Percentiles rank a stretch among this genome's conserved stretches.
Evolutionary conservation across 2,113 vertebrate genomes (phyloP).

Genomic region (Phalacrocorax pelagicus): DNA sequence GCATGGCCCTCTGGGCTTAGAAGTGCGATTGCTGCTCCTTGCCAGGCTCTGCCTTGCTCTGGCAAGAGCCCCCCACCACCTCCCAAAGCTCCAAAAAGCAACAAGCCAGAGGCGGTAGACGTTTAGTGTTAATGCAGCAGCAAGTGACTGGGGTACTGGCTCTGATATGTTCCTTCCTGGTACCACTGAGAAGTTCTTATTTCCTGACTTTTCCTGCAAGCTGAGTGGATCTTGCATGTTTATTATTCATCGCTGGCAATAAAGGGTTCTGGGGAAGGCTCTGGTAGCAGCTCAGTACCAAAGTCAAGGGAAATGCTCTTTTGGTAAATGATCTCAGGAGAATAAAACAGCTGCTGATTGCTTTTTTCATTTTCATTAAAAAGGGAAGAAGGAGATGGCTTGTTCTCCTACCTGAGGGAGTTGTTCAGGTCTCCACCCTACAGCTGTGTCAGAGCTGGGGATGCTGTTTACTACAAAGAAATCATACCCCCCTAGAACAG

Average conservation of each 20-base stretch:
- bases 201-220: neutral
- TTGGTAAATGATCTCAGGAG: neutral
- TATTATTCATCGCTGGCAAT: neutral
- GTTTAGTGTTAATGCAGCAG: neutral
- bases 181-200: neutral
- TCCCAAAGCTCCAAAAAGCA: neutral
- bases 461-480: too few relatives aligned
- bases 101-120: too few relatives aligned
- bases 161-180: neutral
- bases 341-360: neutral
- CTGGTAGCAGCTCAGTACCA: neutral
- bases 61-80: fast-evolving
- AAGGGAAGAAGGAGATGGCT: neutral
- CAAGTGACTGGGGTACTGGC: neutral
- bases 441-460: neutral
- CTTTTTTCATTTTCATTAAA: neutral
- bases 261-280: neutral
- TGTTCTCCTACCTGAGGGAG: neutral
- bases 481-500: neutral
- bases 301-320: neutral
- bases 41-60: neutral
- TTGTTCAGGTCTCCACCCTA: neutral
- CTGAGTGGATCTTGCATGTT: neutral
- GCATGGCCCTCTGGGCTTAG: neutral
- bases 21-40: neutral